A percentile compares a stretch with the other conserved stretches of the same genome.
Evolutionary conservation across 2,797 vertebrate species (phyloP).

Genomic region (Poecilia wingei): DNA sequence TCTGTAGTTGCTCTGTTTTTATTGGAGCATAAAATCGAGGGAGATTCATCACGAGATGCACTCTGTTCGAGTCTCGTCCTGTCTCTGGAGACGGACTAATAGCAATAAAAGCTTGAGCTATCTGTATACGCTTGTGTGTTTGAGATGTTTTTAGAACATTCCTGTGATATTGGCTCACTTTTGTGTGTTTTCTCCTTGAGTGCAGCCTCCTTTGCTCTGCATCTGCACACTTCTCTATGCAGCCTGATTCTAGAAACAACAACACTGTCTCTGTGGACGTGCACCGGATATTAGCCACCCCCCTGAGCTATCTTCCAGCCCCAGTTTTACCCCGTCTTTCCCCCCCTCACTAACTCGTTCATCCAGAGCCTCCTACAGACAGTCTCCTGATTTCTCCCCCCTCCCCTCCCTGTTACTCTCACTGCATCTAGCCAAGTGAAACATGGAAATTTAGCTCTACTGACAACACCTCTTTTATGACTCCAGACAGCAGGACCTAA

Average conservation of each 20-base stretch:
- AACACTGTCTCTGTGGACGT: constrained; percentile 51
- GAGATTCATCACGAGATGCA: constrained; percentile 29
- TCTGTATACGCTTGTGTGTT: constrained; percentile 17
- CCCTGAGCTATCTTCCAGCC: constrained; percentile 14
- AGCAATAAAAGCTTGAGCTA: constrained; percentile 25
- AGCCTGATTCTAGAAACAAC: constrained; percentile 50
- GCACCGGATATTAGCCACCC: constrained; percentile 53
- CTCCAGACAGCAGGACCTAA: constrained; percentile 74
- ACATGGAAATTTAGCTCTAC: constrained; percentile 75
- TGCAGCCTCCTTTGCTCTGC: constrained; percentile 12
- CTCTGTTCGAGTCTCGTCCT: constrained; percentile 19
- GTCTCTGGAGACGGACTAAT: constrained; percentile 19
- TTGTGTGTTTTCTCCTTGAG: constrained; percentile 2
- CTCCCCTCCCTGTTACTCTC: constrained; percentile 6
- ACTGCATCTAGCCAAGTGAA: constrained; percentile 60
- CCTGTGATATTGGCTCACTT: constrained; percentile 24
- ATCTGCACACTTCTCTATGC: constrained; percentile 40
- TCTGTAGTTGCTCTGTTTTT: constrained; percentile 13
- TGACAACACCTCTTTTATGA: constrained; percentile 80
- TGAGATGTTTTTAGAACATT: constrained; percentile 17
- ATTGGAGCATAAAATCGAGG: constrained; percentile 9
- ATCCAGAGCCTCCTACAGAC: constrained; percentile 18
- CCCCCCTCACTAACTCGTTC: constrained; percentile 6
- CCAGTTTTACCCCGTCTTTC: constrained; percentile 19
- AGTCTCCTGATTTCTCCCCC: background rate